Conservation (phyloP, 2,888 invertebrate genomes). For the Acanthosepion lycidas region DNA sequence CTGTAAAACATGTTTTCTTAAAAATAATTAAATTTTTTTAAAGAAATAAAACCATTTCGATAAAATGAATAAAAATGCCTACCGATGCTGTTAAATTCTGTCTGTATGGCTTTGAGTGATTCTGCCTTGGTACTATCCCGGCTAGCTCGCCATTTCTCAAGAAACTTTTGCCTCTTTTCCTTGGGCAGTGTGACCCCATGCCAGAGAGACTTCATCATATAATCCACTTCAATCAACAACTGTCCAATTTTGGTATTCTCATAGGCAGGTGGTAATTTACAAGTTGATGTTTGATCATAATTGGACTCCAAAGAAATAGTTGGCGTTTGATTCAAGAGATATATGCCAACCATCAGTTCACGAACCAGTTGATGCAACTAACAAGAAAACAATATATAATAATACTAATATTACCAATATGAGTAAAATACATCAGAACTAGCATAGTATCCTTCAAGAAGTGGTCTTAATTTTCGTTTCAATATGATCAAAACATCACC, state of each 20-base stretch:
- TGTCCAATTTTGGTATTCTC: conserved; percentile 73
- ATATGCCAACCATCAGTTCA: conserved; percentile 73
- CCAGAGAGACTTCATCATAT: conserved; percentile 75
- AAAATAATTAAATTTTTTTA: no score
- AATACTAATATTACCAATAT: not conserved
- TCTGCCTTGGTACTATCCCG: conserved; percentile 68
- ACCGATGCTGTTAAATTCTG: conserved; percentile 73
- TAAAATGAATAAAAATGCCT: conserved; percentile 42
- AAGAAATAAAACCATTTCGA: no score
- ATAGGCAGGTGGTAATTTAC: conserved; percentile 74
- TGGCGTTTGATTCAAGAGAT: conserved; percentile 74
- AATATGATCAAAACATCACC: no score
- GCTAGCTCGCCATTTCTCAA: conserved; percentile 73
- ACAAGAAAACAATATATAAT: not conserved
- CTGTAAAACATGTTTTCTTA: no score
- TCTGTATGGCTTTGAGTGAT: conserved; percentile 71
- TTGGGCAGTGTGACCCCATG: conserved; percentile 74
- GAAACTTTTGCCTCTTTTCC: conserved; percentile 74
- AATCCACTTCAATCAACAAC: conserved; percentile 72
- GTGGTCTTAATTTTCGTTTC: no score
- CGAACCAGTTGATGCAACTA: conserved; percentile 72
- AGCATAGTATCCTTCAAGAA: no score
- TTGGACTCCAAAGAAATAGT: conserved; percentile 72
- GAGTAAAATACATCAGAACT: not conserved
- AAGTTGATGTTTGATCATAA: conserved; percentile 72